Evolutionary conservation across 35 echinoderm and acorn worm species (phyloP), one percentile per base, ranked within the genome.

Genomic region (Patiria miniata): DNA sequence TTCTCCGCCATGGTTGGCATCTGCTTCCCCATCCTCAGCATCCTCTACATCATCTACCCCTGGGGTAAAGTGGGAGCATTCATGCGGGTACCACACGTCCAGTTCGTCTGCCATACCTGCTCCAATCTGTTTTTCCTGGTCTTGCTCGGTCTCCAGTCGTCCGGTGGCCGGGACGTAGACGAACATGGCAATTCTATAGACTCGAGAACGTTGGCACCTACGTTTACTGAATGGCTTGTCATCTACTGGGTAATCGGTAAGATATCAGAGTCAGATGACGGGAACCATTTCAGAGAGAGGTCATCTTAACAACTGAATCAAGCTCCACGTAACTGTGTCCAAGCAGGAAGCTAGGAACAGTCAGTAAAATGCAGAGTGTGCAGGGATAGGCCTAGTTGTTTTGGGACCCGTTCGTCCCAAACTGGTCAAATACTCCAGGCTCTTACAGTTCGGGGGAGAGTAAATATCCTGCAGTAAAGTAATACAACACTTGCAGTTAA

Each of bases 201-300:
- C 36, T 39, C 85, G 3, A 80, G 91, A 17, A 53, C 36, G 10
- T 47, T 82, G 9, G 8, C 12, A 14, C 96, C 96, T 7, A 86
- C 83, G 16, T 15, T 76, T 21, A 92, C 93, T 2, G 96, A 99
- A 83, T 94, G 92, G 89, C 86, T 89, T 10, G 93, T 99, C 1
- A 79, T 99, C 10, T 61, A 83, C 28, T 99, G 96, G 96, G 96
- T 99, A 39, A 22, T 94, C 28, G 96, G 96, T 99, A 91, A 91
- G 82, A 1, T 73, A 12, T 12, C 42, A 47, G 42, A 47, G 42
- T 47, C 42, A 47, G 4, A 47, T 47, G 4, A n/a, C 42, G 4
- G 42, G 42, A 4, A 4, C 42, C 4, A 47, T 47, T 47, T 12
- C 42, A 12, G 4, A 47, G 42, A 47, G 42, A 47, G 4, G 42